Evolutionary conservation across 2,113 vertebrate species (phyloP).

Genomic region (Fregetta grallaria): DNA sequence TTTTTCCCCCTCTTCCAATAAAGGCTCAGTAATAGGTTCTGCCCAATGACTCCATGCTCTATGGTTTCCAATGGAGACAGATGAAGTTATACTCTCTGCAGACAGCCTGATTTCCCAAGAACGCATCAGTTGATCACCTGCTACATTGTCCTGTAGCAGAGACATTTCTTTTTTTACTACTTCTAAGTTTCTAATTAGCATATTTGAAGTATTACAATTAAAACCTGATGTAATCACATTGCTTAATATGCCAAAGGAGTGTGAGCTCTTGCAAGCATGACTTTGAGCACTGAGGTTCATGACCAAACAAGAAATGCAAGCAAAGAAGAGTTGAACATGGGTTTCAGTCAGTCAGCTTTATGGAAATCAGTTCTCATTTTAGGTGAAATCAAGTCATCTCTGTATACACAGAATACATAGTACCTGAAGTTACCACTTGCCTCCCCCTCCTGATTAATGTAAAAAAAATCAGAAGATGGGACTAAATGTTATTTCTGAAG

Average conservation of each 20-base stretch:
- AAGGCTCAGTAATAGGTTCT: neutral
- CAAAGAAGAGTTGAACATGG: neutral
- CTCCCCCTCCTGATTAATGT: neutral
- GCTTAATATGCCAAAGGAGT: neutral
- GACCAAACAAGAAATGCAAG: neutral
- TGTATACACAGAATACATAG: neutral
- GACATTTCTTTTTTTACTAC: neutral
- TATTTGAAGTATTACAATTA: neutral
- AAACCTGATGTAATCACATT: neutral
- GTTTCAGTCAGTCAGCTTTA: neutral
- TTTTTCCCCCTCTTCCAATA: neutral
- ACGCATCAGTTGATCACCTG: neutral
- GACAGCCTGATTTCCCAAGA: neutral
- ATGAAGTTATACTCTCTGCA: neutral
- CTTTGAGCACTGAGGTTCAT: neutral
- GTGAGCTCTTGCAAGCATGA: neutral
- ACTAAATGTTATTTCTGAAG: neutral
- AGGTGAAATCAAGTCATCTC: neutral
- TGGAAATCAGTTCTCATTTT: neutral
- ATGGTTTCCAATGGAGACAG: slow-evolving; percentile 40
- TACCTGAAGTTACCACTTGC: neutral
- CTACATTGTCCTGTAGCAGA: neutral
- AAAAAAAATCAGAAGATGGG: neutral
- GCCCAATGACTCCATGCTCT: neutral
- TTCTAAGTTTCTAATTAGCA: neutral